phyloP scores from a whole-genome alignment of 2,113 vertebrate genomes.

The Stomatorhinus ivindoensis region DNA sequence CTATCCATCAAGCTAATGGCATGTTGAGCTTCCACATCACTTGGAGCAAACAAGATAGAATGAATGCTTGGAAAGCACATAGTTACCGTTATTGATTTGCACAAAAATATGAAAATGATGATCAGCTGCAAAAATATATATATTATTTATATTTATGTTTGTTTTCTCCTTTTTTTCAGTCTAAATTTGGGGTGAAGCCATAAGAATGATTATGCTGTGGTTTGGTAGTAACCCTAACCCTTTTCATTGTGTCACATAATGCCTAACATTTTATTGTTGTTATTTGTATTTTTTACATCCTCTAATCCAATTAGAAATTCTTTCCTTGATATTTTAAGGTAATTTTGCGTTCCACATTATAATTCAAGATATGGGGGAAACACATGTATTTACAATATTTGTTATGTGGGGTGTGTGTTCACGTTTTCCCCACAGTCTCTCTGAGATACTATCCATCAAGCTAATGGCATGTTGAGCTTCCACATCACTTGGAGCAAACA shows the following conservation, averaged over 20 bases:
- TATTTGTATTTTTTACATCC: neutral
- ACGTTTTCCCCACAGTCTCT: conserved; percentile 12
- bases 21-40: neutral
- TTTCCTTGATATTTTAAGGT: neutral
- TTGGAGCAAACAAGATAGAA: neutral
- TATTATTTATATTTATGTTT: neutral
- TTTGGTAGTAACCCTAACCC: neutral
- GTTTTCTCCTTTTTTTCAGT: neutral
- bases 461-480: conserved; percentile 15
- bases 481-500: neutral
- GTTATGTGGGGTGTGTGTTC: neutral
- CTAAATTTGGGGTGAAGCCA: neutral
- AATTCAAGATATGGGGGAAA: neutral
- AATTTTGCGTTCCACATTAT: neutral
- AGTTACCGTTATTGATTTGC: conserved; percentile 22
- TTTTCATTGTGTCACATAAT: neutral
- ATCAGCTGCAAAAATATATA: neutral
- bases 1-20: conserved; percentile 25
- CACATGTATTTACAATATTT: neutral
- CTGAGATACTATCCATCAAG: conserved; percentile 22
- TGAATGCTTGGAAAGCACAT: conserved; percentile 6
- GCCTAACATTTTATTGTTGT: neutral
- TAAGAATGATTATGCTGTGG: neutral
- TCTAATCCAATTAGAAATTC: neutral
- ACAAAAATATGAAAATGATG: conserved; percentile 26